Base-by-base conservation (phyloP, 2,113 vertebrate species). In the Glaucidium brasilianum region DNA sequence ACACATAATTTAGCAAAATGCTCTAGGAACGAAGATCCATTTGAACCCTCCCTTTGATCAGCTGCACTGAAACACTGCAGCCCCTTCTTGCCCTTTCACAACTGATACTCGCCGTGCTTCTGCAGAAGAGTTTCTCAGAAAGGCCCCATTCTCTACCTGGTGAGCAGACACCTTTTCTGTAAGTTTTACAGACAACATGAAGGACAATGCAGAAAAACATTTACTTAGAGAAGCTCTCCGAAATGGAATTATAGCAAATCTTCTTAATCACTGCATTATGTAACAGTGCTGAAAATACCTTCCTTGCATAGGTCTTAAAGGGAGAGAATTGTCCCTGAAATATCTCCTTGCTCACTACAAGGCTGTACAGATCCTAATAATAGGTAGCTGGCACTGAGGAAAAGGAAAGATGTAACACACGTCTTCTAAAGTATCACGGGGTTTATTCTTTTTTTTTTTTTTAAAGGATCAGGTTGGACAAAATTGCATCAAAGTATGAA, bases 201-300 rank as follows among this genome's bases (percentile, higher is more conserved):
- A 30, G 55, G 55, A 62, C 41, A 50, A 75, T 9, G 34, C 19
- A 86, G 79, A 10, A 64, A 60, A 80, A 13, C 16, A 12, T 55
- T 63, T 32, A 12, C 71, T 84, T 37, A 12, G 32, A 8, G 41
- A 91, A 86, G 62, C 39, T 30, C 67, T 96, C 41, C 37, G 50
- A 81, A 89, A 85, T 37, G 71, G 87, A 91, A 85, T 93, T 90
- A 69, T 0, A 66, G 50, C 47, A 96, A 95, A 88, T 85, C 90
- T 71, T 39, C 72, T 83, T 90, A 83, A 69, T 34, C 56, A 39
- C 87, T 60, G 15, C 19, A 10, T 64, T 68, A 85, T 18, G 29
- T 62, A 92, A 90, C 49, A 34, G 53, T 19, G 63, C 63, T 88
- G 78, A 34, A 94, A 94, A 80, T 3, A 14, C 22, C 76, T 76